A percentile compares a stretch with the other conserved stretches of the same genome.
Evolutionary conservation across 2,797 vertebrate genomes (phyloP).

Genomic region (Takifugu rubripes): DNA sequence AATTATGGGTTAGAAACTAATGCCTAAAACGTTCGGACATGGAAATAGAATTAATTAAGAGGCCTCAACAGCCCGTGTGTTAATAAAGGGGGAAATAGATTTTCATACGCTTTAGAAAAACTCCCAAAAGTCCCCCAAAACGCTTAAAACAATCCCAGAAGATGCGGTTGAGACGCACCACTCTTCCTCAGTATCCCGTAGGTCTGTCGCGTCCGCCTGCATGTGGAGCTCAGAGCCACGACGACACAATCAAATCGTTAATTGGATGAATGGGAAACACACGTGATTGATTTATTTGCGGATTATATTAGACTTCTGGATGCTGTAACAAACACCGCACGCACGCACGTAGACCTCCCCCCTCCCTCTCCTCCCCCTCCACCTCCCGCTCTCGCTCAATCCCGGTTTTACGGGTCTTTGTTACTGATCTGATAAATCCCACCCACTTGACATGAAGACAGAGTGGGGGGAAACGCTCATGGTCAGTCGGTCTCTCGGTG

Average conservation of each 20-base stretch:
- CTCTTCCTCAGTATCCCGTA: not conserved
- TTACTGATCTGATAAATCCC: slow-evolving; percentile 83
- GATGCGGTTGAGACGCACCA: not conserved
- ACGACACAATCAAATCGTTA: slow-evolving; percentile 77
- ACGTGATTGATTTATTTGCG: slow-evolving; percentile 82
- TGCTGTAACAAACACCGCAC: slow-evolving; percentile 17
- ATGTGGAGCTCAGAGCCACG: slow-evolving; percentile 58
- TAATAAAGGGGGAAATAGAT: too few relatives aligned
- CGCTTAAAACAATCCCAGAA: not conserved
- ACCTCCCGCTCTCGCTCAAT: slow-evolving; percentile 3
- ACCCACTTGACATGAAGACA: slow-evolving; percentile 76
- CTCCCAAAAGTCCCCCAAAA: not conserved
- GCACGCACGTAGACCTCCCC: slow-evolving; percentile 3
- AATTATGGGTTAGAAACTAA: too few relatives aligned
- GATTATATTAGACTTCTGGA: slow-evolving; percentile 79
- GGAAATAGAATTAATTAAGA: not conserved
- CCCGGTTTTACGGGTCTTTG: slow-evolving; percentile 80
- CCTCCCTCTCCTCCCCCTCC: not conserved
- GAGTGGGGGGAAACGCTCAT: slow-evolving; percentile 36
- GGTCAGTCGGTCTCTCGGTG: slow-evolving; percentile 62
- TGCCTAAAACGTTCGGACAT: too few relatives aligned
- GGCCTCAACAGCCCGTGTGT: too few relatives aligned
- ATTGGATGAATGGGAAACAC: slow-evolving; percentile 72
- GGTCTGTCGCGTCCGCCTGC: slow-evolving; percentile 40
- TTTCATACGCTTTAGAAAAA: not conserved